Evolutionary conservation across 2,113 vertebrate species (phyloP).

Genomic region (Grammomys surdaster): DNA sequence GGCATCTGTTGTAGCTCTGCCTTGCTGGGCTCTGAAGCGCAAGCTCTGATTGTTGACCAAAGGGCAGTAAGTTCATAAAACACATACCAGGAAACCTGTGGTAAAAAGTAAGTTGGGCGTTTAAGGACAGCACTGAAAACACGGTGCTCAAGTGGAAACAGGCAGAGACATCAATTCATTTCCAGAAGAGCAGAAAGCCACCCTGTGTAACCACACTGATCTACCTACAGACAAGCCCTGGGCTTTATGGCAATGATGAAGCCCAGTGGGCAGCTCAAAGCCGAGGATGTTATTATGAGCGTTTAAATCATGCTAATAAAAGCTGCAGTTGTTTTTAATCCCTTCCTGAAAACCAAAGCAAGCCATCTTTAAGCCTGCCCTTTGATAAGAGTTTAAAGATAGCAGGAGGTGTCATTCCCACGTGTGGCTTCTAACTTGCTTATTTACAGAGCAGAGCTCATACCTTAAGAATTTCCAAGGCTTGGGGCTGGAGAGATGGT

Average conservation of each 20-base stretch:
- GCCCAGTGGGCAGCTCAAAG: conserved; percentile 44
- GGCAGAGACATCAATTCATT: conserved; percentile 8
- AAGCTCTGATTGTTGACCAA: conserved; percentile 3
- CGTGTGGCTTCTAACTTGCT: neutral
- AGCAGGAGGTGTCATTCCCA: neutral
- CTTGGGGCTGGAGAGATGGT: too few species aligned
- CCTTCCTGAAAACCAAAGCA: conserved; percentile 59
- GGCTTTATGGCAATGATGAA: conserved; percentile 19
- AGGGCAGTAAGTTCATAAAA: conserved; percentile 15
- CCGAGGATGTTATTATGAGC: conserved; percentile 28
- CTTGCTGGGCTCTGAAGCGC: neutral
- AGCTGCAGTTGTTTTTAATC: neutral
- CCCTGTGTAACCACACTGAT: neutral
- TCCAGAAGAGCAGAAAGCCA: conserved; percentile 56
- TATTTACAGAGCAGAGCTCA: neutral
- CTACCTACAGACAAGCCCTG: conserved; percentile 13
- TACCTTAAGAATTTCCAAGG: too few species aligned
- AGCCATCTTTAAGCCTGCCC: conserved; percentile 20
- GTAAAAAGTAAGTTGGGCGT: neutral
- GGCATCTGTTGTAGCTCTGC: neutral
- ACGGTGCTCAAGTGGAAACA: neutral
- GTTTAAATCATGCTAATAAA: conserved; percentile 43
- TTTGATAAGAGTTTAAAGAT: conserved; percentile 49
- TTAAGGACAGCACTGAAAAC: conserved; percentile 33
- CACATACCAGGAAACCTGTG: conserved; percentile 24